Evolutionary conservation across 2,797 vertebrate species (phyloP), one percentile per base, ranked within the genome.

Genomic region (Eupleurogrammus muticus): DNA sequence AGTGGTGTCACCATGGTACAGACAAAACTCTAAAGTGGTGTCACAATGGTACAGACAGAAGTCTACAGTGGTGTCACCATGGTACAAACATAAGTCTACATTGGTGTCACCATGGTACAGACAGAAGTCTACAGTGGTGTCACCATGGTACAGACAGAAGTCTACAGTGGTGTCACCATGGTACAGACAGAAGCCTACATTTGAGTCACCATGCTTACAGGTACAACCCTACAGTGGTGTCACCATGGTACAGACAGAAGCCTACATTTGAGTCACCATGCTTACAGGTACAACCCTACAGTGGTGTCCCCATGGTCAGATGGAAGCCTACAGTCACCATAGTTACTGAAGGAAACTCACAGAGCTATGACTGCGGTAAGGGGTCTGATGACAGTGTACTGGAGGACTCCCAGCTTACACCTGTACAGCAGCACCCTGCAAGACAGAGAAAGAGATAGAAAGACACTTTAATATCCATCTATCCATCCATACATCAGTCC

Each of bases 371-470:
- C 94, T 4, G 97, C 98, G 78, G 97, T 98, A 74, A 98, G 95
- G 0, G 97, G 96, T 84, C 97, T 92, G 83, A 99, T 96, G 50
- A 97, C 97, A 0, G 97, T 99, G 85, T 99, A 99, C 89, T 99
- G 97, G 59, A 99, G 81, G 60, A 99, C 97, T 54, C 97, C 97
- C 80, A 99, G 94, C 70, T 99, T 99, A 83, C 97, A 99, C 83
- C 97, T 92, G 84, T 96, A 96, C 36, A 99, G 89, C 77, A 99
- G 90, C 63, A 98, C 96, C 90, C 97, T 99, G 93, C 28, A 28
- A 28, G 3, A 28, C 28, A 28, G 3, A 28, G 3, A 28, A 3
- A 88, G 66, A 60, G 36, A 62, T 0, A 57, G 20, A 61, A 8
- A 36, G 3, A 28, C 4, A 52, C 0, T 10, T 46, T 10, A 19